Evolutionary conservation across 2,797 vertebrate genomes (phyloP).

Genomic region (Melanotaenia parkinsoni): DNA sequence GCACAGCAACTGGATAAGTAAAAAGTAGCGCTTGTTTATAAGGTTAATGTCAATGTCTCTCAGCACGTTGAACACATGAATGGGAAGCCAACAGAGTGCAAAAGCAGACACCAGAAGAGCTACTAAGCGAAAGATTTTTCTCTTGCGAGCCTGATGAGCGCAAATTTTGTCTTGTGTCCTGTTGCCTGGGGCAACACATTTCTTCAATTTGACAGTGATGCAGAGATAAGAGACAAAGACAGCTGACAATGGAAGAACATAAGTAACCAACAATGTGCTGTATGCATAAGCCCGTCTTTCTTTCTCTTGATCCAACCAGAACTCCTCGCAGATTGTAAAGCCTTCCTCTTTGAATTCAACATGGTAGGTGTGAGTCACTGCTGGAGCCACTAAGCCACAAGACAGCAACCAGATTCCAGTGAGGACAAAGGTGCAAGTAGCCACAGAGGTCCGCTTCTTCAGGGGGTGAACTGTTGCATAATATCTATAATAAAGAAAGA

Average conservation of each 20-base stretch:
- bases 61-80: conserved; percentile 90
- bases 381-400: conserved; percentile 83
- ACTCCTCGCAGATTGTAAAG: conserved; percentile 89
- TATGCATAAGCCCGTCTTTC: conserved; percentile 85
- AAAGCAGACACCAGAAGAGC: conserved; percentile 86
- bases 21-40: conserved; percentile 87
- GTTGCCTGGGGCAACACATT: conserved; percentile 79
- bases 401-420: conserved; percentile 87
- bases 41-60: conserved; percentile 88
- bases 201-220: conserved; percentile 87
- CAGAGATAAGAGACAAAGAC: conserved; percentile 87
- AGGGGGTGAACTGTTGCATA: conserved; percentile 87
- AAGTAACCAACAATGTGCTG: conserved; percentile 86
- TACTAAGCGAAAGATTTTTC: conserved; percentile 86
- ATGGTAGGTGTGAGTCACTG: conserved; percentile 87
- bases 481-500: conserved; percentile 74
- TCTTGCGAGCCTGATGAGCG: conserved; percentile 81
- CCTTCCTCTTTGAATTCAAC: conserved; percentile 87
- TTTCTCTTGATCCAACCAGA: conserved; percentile 85
- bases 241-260: conserved; percentile 86
- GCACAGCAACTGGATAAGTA: conserved; percentile 88
- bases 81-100: conserved; percentile 88
- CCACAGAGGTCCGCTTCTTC: conserved; percentile 85
- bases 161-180: conserved; percentile 78
- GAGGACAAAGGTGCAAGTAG: conserved; percentile 79